Percentiles rank a stretch among this genome's conserved stretches.
Conservation (phyloP, 2,113 vertebrate species). For the Grus americana region DNA sequence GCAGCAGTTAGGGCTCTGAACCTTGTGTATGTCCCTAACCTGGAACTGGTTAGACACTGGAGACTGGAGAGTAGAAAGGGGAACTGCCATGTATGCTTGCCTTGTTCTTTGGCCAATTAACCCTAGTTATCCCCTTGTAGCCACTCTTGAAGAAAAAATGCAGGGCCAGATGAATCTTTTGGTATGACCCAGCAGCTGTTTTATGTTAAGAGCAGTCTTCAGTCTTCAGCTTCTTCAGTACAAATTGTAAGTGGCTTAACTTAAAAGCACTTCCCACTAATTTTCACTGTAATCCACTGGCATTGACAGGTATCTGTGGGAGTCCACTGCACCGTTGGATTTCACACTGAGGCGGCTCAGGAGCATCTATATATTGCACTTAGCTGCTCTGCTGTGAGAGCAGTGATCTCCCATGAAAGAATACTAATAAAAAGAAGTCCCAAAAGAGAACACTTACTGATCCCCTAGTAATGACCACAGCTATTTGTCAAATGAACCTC, state of each 20-base stretch:
- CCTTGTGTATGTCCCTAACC: neutral
- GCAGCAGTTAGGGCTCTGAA: neutral
- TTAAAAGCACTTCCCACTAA: neutral
- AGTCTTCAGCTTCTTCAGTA: neutral
- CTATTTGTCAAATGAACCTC: neutral
- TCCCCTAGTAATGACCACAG: neutral
- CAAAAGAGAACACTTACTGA: neutral
- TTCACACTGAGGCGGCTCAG: neutral
- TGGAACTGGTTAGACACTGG: neutral
- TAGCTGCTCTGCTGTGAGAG: neutral
- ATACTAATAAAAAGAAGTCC: neutral
- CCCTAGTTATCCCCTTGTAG: neutral
- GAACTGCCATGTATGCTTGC: neutral
- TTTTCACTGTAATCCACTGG: neutral
- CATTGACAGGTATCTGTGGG: neutral
- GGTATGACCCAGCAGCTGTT: neutral
- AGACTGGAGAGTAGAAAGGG: neutral
- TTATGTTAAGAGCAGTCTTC: neutral
- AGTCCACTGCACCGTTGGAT: rapidly evolving
- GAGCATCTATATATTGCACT: neutral
- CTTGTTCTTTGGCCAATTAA: neutral
- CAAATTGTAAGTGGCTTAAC: neutral
- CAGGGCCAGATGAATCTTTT: neutral
- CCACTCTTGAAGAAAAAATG: neutral
- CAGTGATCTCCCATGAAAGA: neutral